Percentiles rank a stretch among this genome's conserved stretches.
Evolutionary conservation across 2,113 vertebrate genomes (phyloP).

Genomic region (Empidonax alnorum): DNA sequence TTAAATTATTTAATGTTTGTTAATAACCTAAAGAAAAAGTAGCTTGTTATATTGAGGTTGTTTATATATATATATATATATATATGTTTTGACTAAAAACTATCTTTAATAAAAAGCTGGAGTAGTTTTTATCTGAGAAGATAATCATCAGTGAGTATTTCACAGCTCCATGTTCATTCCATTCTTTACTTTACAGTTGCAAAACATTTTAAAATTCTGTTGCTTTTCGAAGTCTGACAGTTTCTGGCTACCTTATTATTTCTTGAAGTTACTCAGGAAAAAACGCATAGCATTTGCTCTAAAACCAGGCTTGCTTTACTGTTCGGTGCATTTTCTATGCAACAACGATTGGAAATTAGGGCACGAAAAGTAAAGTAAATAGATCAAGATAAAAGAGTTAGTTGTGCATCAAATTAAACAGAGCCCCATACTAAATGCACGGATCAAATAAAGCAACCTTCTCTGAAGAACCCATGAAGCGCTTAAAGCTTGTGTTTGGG

Average conservation of each 20-base stretch:
- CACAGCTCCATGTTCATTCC: constrained; percentile 90
- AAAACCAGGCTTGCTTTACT: constrained; percentile 73
- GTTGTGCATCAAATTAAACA: neutral
- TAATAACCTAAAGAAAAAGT: constrained; percentile 43
- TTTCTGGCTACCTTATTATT: constrained; percentile 72
- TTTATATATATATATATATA: neutral
- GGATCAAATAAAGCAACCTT: constrained; percentile 69
- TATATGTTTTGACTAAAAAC: constrained; percentile 82
- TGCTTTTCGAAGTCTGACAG: constrained; percentile 80
- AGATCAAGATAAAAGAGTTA: neutral
- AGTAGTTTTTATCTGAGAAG: constrained; percentile 89
- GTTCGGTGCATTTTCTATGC: constrained; percentile 68
- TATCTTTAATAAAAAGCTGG: constrained; percentile 92
- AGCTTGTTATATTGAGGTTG: constrained; percentile 60
- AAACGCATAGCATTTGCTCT: constrained; percentile 75
- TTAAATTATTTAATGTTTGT: constrained; percentile 37
- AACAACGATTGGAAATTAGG: constrained; percentile 11
- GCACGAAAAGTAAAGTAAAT: neutral
- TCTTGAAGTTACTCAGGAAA: constrained; percentile 68
- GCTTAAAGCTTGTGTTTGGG: constrained; percentile 68
- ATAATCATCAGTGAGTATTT: constrained; percentile 93
- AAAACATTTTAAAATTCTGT: constrained; percentile 74
- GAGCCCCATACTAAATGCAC: constrained; percentile 33
- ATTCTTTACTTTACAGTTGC: constrained; percentile 78
- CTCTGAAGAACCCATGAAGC: constrained; percentile 38